Percentiles rank a stretch among this genome's conserved stretches.
These are phyloP conservation scores for Leptinotarsa tumamoca DNA, from an alignment of 2,888 invertebrate species.

Conservation along the genomic window DNA sequence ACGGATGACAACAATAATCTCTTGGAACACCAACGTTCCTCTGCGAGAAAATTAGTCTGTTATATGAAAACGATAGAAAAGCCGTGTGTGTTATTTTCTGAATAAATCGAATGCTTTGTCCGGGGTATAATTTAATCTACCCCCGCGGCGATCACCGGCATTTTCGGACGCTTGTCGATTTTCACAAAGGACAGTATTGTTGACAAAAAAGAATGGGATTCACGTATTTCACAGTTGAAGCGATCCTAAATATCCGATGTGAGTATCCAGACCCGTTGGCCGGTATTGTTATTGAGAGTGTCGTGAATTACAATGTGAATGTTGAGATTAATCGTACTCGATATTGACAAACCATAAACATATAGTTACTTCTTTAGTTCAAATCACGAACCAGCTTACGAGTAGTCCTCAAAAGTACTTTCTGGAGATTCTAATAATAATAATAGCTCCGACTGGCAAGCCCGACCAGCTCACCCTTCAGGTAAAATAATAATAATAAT, in stretches of 20 bases:
- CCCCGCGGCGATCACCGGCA: conserved; percentile 29
- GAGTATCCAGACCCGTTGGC: not conserved
- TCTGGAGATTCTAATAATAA: too few species aligned
- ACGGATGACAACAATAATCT: conserved; percentile 26
- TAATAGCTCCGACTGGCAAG: too few species aligned
- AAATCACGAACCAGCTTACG: too few species aligned
- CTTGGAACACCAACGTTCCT: conserved; percentile 11
- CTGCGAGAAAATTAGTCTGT: conserved; percentile 38
- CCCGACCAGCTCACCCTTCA: too few species aligned
- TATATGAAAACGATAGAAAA: conserved; percentile 30
- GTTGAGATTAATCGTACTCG: not conserved
- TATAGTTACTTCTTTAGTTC: too few species aligned
- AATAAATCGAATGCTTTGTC: conserved; percentile 57
- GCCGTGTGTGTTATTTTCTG: conserved; percentile 52
- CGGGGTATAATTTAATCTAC: conserved; percentile 29
- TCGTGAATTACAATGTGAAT: not conserved
- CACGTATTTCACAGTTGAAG: not conserved
- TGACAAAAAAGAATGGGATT: conserved; percentile 13
- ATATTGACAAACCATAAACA: too few species aligned
- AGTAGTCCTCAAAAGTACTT: too few species aligned
- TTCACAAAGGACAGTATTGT: conserved; percentile 14
- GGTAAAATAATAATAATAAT: too few species aligned
- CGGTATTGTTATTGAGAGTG: not conserved
- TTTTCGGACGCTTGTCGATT: conserved; percentile 20
- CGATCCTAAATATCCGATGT: not conserved